Conservation (phyloP, 2,888 invertebrate species). For the Lissocephala sabroskyi region DNA sequence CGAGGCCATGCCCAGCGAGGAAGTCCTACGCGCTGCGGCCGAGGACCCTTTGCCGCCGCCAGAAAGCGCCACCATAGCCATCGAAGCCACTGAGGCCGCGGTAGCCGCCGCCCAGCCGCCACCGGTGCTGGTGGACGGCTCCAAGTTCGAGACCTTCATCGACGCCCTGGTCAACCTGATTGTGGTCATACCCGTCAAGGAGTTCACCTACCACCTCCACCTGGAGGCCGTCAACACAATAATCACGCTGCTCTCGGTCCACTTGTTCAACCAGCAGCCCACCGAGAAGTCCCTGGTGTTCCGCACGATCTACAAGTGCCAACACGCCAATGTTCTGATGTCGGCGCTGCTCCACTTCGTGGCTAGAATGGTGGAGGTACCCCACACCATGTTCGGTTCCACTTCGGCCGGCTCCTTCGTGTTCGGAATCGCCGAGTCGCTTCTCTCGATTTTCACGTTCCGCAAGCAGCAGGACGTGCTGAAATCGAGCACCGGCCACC, state of each 20-base stretch:
- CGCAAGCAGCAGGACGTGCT: constrained; percentile 73
- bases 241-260: constrained; percentile 89
- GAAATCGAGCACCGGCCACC: constrained; percentile 64
- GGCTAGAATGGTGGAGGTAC: constrained; percentile 78
- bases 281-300: constrained; percentile 81
- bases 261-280: constrained; percentile 82
- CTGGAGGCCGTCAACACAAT: constrained; percentile 91
- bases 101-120: constrained; percentile 26
- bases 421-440: constrained; percentile 79
- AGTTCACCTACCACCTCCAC: constrained; percentile 88
- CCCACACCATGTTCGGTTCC: constrained; percentile 79
- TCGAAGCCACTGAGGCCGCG: constrained; percentile 51
- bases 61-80: constrained; percentile 50
- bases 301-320: constrained; percentile 71
- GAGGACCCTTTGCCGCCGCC: constrained; percentile 30
- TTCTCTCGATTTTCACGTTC: constrained; percentile 88
- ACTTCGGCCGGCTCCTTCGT: constrained; percentile 85
- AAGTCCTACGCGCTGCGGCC: constrained; percentile 47
- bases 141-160: constrained; percentile 71
- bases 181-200: constrained; percentile 73
- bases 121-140: constrained; percentile 66
- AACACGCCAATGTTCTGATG: constrained; percentile 76
- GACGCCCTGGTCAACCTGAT: constrained; percentile 72
- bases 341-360: constrained; percentile 86
- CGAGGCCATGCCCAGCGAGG: constrained; percentile 75